These are phyloP conservation scores for Agrotis segetum DNA, from an alignment of 2,888 invertebrate species.

Conservation along the genomic window DNA sequence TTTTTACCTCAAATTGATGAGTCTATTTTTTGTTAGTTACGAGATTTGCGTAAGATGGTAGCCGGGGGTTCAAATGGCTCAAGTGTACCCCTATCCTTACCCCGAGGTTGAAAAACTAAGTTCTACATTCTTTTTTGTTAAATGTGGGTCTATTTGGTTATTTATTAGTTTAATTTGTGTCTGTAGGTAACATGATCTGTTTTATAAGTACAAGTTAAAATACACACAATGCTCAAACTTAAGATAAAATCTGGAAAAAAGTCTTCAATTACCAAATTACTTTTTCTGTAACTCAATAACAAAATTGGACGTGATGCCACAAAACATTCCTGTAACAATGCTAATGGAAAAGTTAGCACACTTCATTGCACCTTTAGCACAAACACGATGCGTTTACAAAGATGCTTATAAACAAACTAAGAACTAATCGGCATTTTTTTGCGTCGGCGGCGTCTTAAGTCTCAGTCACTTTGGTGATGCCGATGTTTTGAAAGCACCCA, in stretches of 20 bases:
- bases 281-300: slow-evolving; percentile 45
- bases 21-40: slow-evolving; percentile 56
- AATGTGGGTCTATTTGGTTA: slow-evolving; percentile 2
- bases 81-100: slow-evolving; percentile 28
- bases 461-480: slow-evolving; percentile 50
- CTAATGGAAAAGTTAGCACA: slow-evolving; percentile 49
- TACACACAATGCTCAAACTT: slow-evolving; percentile 16
- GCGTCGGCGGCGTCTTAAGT: slow-evolving; percentile 36
- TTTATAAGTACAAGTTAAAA: slow-evolving; percentile 7
- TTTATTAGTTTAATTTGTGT: slow-evolving; percentile 24
- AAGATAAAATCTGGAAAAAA: slow-evolving; percentile 13
- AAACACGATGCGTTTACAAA: slow-evolving; percentile 56
- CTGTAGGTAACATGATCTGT: slow-evolving; percentile 26
- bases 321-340: slow-evolving; percentile 40
- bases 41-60: slow-evolving; percentile 79
- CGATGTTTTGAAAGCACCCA: slow-evolving; percentile 55
- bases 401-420: slow-evolving; percentile 59
- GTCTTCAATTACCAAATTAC: slow-evolving; percentile 23
- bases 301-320: slow-evolving; percentile 34
- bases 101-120: slow-evolving; percentile 11
- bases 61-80: slow-evolving; percentile 55
- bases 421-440: slow-evolving; percentile 57
- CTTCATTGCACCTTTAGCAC: slow-evolving; percentile 54
- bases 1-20: slow-evolving; percentile 77
- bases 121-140: slow-evolving; percentile 14